Conservation (phyloP, 2,797 vertebrate genomes). For the Enteromius treurensis region DNA sequence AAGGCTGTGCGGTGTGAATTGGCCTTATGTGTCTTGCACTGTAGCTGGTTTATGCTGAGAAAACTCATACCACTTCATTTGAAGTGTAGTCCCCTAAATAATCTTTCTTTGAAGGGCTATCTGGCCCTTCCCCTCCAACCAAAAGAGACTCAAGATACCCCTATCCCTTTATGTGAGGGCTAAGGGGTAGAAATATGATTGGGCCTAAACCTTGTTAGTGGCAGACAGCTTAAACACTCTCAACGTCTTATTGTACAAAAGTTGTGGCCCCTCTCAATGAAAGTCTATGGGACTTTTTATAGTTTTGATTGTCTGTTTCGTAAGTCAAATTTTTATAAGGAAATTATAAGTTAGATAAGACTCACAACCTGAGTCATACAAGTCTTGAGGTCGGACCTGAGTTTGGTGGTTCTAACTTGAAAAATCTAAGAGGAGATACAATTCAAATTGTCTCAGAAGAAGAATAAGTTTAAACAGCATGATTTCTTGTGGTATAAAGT, state of each 20-base stretch:
- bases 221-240: neutral
- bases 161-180: no score
- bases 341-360: neutral
- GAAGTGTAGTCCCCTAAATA: no score
- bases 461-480: neutral
- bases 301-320: neutral
- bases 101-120: no score
- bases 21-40: no score
- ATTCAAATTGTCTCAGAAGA: neutral
- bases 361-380: neutral
- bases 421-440: neutral
- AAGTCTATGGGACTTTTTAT: neutral
- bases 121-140: no score
- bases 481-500: neutral
- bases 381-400: neutral
- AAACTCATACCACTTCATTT: no score
- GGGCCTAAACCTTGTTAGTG: neutral
- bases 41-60: no score
- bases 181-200: no score
- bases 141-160: no score
- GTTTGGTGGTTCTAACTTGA: neutral
- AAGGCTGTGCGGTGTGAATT: no score
- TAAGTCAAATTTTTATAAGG: neutral
- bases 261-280: neutral
- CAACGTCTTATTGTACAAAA: neutral